Evolutionary conservation across 2,797 vertebrate genomes (phyloP).

Genomic region (Iguana delicatissima): DNA sequence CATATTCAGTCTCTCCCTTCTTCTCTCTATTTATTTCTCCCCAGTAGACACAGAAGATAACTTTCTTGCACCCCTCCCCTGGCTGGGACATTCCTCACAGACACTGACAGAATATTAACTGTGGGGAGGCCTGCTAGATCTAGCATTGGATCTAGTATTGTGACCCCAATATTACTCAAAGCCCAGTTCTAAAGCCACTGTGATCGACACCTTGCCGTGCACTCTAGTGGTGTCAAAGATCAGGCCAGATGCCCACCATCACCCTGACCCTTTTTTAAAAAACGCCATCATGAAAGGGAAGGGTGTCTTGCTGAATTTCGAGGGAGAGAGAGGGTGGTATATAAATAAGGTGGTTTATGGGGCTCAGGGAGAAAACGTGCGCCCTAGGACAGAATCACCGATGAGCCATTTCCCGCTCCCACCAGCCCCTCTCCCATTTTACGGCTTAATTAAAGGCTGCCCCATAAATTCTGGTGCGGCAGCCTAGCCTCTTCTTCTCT

Average conservation of each 20-base stretch:
- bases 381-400: slow-evolving; percentile 50
- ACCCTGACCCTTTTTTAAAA: slow-evolving; percentile 1
- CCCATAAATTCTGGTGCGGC: slow-evolving; percentile 50
- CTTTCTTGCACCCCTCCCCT: background rate
- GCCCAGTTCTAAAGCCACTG: background rate
- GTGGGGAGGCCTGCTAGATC: background rate
- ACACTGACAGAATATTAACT: background rate
- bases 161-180: background rate
- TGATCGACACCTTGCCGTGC: background rate
- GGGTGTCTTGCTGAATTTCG: slow-evolving; percentile 10
- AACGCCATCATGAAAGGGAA: slow-evolving; percentile 24
- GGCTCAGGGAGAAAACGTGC: slow-evolving; percentile 26
- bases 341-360: slow-evolving; percentile 58
- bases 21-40: background rate
- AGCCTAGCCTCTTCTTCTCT: background rate
- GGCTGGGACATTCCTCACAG: background rate
- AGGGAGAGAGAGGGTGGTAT: background rate
- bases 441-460: slow-evolving; percentile 59
- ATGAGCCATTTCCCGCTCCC: slow-evolving; percentile 45
- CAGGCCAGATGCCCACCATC: background rate
- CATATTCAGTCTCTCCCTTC: background rate
- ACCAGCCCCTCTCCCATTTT: slow-evolving; percentile 47
- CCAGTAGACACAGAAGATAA: background rate
- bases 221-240: background rate
- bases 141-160: background rate